Evolutionary conservation across 2,113 vertebrate species (phyloP).

Genomic region (Sinosuthora webbiana): DNA sequence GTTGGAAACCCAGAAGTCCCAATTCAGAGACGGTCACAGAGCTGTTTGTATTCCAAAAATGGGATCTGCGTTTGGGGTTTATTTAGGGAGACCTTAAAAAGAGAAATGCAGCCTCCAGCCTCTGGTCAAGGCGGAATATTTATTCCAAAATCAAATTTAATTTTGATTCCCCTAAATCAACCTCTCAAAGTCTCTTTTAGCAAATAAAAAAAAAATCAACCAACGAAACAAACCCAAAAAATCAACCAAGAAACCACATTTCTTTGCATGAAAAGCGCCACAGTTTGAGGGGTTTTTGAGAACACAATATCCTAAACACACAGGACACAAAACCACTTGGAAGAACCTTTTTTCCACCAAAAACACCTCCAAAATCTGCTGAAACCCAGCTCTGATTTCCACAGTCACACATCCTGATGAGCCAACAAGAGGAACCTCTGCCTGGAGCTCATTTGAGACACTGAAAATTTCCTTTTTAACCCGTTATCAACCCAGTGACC

Average conservation of each 20-base stretch:
- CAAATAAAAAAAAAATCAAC: not conserved
- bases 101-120: not conserved
- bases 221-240: not conserved
- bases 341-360: not conserved
- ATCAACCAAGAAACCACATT: not conserved
- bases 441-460: not conserved
- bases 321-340: not conserved
- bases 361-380: not conserved
- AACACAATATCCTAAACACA: not conserved
- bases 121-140: not conserved
- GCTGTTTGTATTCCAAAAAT: not conserved
- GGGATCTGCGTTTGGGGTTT: not conserved
- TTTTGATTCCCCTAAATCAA: not conserved
- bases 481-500: fast-evolving
- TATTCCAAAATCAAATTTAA: not conserved
- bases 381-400: fast-evolving
- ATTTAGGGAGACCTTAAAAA: not conserved
- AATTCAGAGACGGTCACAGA: not conserved
- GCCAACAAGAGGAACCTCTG: not conserved
- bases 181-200: not conserved
- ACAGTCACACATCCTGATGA: fast-evolving
- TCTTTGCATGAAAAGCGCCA: not conserved
- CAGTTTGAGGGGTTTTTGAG: fast-evolving
- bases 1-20: not conserved
- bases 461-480: not conserved